These are phyloP conservation scores for Todus mexicanus DNA, from an alignment of 2,797 vertebrate genomes.

Conservation along the genomic window DNA sequence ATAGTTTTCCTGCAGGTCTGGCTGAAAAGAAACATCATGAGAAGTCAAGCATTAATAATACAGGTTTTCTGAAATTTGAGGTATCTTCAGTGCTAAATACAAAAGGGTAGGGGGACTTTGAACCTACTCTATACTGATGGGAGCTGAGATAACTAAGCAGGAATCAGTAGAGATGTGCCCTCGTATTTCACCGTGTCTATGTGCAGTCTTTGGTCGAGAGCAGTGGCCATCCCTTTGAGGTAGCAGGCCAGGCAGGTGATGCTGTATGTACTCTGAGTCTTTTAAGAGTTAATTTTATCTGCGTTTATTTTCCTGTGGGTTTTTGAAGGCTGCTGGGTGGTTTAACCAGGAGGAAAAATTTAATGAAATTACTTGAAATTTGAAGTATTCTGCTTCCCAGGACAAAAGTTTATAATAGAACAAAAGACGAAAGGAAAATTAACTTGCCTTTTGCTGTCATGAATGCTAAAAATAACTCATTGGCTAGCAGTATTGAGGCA, in stretches of 20 bases:
- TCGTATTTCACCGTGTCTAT: accelerated
- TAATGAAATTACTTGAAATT: background rate
- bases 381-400: background rate
- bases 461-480: background rate
- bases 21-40: background rate
- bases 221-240: background rate
- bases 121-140: background rate
- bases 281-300: background rate
- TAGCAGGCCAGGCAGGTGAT: background rate
- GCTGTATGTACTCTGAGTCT: background rate
- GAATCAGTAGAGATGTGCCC: background rate
- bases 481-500: background rate
- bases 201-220: background rate
- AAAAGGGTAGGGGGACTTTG: background rate
- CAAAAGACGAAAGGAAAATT: background rate
- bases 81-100: background rate
- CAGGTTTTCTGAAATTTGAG: background rate
- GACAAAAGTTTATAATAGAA: background rate
- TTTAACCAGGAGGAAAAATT: background rate
- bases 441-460: background rate
- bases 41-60: background rate
- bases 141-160: background rate
- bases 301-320: background rate
- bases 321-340: background rate
- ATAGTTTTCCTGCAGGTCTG: background rate